Evolutionary conservation across 30 jellyfish, hydroid and myxozoan genomes (phyloP).

Genomic region (Hydra vulgaris): DNA sequence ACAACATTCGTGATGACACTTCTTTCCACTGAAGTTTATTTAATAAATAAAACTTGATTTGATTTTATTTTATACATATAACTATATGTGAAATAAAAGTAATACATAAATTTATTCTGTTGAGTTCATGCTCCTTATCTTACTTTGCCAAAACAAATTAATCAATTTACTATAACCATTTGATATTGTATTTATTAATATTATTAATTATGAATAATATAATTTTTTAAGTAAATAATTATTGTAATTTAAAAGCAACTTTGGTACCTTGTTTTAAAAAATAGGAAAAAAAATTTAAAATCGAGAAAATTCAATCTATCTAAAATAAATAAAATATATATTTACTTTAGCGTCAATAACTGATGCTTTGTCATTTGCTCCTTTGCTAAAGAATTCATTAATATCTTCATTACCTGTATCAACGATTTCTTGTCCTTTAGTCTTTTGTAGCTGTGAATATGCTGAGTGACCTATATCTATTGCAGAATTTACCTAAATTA

Average conservation of each 20-base stretch:
- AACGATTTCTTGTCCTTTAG: slow-evolving; percentile 48
- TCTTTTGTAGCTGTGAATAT: slow-evolving; percentile 58
- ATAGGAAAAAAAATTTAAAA: too few species aligned
- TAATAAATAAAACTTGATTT: too few species aligned
- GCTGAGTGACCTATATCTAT: slow-evolving; percentile 67
- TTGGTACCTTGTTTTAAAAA: too few species aligned
- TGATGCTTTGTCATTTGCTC: not conserved
- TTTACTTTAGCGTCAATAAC: not conserved
- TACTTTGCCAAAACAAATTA: too few species aligned
- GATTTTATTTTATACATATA: not conserved
- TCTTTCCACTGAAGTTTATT: slow-evolving; percentile 32
- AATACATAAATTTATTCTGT: too few species aligned
- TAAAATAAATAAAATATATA: too few species aligned
- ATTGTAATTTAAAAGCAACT: too few species aligned
- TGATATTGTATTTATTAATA: too few species aligned
- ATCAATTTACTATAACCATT: too few species aligned
- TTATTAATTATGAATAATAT: too few species aligned
- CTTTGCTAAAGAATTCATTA: slow-evolving; percentile 25
- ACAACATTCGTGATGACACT: slow-evolving; percentile 48
- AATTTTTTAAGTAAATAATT: too few species aligned
- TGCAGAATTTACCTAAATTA: slow-evolving; percentile 41
- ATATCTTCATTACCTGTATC: slow-evolving; percentile 20
- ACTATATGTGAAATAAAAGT: not conserved
- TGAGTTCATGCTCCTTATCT: too few species aligned
- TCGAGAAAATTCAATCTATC: not conserved